Percentiles rank a stretch among this genome's conserved stretches.
Conservation (phyloP, 35 echinoderm and acorn worm species). For the Anneissia japonica region DNA sequence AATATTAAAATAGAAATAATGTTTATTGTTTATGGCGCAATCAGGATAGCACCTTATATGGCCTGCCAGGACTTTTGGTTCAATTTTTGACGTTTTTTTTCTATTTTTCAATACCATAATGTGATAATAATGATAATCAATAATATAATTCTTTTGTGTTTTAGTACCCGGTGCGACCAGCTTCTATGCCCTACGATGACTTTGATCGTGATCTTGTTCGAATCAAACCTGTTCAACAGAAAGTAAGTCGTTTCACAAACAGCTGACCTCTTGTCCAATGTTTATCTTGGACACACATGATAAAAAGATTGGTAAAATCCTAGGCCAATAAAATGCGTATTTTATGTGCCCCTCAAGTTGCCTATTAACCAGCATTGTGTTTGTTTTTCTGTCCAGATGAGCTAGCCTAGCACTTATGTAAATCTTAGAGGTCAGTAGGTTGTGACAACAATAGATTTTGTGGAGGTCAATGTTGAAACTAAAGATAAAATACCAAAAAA, state of each 20-base stretch:
- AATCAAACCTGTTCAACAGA: conserved; percentile 87
- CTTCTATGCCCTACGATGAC: conserved; percentile 73
- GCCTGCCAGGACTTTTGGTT: too few species aligned
- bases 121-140: too few species aligned
- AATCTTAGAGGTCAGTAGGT: too few species aligned
- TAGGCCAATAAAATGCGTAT: background rate
- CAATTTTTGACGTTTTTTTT: too few species aligned
- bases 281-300: background rate
- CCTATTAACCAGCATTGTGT: too few species aligned
- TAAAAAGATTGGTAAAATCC: background rate
- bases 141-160: background rate
- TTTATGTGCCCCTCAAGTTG: background rate
- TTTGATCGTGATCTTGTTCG: conserved; percentile 47
- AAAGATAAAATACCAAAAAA: background rate
- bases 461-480: background rate
- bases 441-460: background rate
- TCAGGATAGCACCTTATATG: too few species aligned
- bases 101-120: too few species aligned
- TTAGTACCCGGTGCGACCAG: conserved; percentile 81
- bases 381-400: too few species aligned
- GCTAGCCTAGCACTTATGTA: too few species aligned
- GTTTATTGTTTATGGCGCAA: too few species aligned
- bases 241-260: conserved; percentile 23
- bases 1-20: too few species aligned
- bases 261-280: background rate